Evolutionary conservation across 2,797 vertebrate species (phyloP).

Genomic region (Serranus cabrilla): DNA sequence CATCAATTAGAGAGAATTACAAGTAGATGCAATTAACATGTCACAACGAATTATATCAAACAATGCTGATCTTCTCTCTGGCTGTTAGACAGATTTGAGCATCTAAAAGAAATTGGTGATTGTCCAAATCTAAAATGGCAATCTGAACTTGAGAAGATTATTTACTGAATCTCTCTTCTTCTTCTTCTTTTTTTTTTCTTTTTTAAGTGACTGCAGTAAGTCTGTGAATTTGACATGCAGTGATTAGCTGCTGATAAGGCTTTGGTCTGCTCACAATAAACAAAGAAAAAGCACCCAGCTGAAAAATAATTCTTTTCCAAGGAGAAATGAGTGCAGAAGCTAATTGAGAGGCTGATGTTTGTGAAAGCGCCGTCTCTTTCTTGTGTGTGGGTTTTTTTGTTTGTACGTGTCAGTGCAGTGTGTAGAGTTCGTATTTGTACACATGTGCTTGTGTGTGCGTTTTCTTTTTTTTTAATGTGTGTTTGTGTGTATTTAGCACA

Average conservation of each 20-base stretch:
- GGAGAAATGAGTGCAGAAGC: conserved; percentile 77
- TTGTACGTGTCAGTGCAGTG: conserved; percentile 49
- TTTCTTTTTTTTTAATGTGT: not conserved
- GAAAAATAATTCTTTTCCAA: conserved; percentile 76
- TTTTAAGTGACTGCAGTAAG: conserved; percentile 62
- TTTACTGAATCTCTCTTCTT: conserved; percentile 46
- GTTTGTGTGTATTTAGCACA: conserved; percentile 66
- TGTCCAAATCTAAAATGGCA: conserved; percentile 79
- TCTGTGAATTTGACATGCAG: conserved; percentile 76
- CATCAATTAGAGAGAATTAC: conserved; percentile 86
- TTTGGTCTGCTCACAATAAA: conserved; percentile 78
- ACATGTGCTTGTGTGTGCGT: conserved; percentile 19
- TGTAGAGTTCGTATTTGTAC: conserved; percentile 51
- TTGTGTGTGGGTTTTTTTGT: conserved; percentile 65
- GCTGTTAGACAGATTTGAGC: conserved; percentile 70
- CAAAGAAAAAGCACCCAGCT: conserved; percentile 76
- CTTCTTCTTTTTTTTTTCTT: conserved; percentile 14
- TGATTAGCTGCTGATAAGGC: conserved; percentile 82
- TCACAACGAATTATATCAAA: conserved; percentile 83
- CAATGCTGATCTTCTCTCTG: conserved; percentile 76
- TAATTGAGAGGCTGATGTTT: conserved; percentile 84
- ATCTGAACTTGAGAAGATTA: conserved; percentile 74
- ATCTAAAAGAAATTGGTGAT: conserved; percentile 71
- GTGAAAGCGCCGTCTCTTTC: conserved; percentile 66
- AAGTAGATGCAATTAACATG: conserved; percentile 84